A percentile compares a stretch with the other conserved stretches of the same genome.
phyloP scores from a whole-genome alignment of 2,888 invertebrate genomes.

The Tridacna crocea region DNA sequence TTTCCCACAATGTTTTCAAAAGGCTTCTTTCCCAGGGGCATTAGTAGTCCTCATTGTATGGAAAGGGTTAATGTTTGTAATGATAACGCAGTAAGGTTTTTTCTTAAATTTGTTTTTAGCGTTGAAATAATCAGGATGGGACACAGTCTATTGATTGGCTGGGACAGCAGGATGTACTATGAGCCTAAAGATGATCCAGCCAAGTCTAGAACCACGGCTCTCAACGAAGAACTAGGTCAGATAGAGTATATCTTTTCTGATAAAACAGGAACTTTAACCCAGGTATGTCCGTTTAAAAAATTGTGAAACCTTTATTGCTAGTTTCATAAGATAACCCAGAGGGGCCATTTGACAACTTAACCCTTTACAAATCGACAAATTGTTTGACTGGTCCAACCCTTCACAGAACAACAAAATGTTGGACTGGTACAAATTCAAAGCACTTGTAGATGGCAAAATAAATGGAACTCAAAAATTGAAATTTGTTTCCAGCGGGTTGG shows the following conservation, averaged over 20 bases:
- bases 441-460: no score
- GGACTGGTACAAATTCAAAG: no score
- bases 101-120: constrained; percentile 80
- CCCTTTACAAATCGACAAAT: not conserved
- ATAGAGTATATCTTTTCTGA: constrained; percentile 99
- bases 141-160: constrained; percentile 99
- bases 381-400: not conserved
- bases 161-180: constrained; percentile 99
- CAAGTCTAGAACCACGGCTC: constrained; percentile 97
- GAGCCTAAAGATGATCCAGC: constrained; percentile 95
- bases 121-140: constrained; percentile 97
- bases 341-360: not conserved
- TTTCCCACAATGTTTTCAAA: no score
- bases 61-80: no score
- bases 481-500: no score
- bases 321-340: no score
- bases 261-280: constrained; percentile 99
- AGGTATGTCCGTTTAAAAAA: constrained; percentile 81
- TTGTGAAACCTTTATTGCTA: no score
- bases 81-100: no score
- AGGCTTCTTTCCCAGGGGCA: no score
- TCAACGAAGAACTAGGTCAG: constrained; percentile 99
- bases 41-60: no score
- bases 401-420: not conserved
- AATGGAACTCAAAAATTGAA: no score